Base-by-base conservation (phyloP, 2,797 vertebrate genomes). In the Synaphobranchus kaupii region DNA sequence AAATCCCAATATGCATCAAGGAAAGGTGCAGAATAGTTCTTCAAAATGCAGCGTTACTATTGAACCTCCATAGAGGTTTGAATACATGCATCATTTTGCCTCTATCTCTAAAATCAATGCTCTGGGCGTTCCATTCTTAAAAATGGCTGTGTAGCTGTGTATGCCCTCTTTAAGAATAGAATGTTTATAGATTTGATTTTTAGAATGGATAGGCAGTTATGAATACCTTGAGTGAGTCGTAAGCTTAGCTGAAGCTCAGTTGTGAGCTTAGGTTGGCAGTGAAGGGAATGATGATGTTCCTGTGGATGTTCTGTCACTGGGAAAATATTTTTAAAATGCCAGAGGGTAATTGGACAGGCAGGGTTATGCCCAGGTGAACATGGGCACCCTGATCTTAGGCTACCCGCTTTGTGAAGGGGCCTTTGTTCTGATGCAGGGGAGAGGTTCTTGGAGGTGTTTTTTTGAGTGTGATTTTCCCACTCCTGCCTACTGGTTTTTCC, bases 381-480 rank as follows among this genome's bases (percentile, higher is more conserved):
- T 82, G 39, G 39, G 78, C 47, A 31, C 52, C 44, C 56, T 82
- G n/a, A 50, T 63, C 76, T 80, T 22, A 44, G n/a, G 73, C 85
- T 34, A 13, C 78, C 44, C 22, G 50, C 31, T 86, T 12, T 9
- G 71, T 76, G 68, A 86, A 60, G 17, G 25, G 48, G 76, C 73
- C 73, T 76, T 76, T 76, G 73, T 76, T 83, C 86, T 86, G 78
- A 47, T 39, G 28, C 58, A 48, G 86, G 66, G 54, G 76, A 66
- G 44, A 58, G 63, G 63, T 83, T 31, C 17, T 47, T 84, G 63
- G 50, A 84, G 86, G 60, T 84, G 66, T 87, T 28, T 48, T 68
- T 63, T 76, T 34, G 71, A 84, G 68, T 71, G 39, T 17, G 31
- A 84, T 52, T 39, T 56, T 6, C 25, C 7, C 50, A 17, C 28